Base-by-base conservation (phyloP, 2,797 vertebrate species). In the Synaphobranchus kaupii region DNA sequence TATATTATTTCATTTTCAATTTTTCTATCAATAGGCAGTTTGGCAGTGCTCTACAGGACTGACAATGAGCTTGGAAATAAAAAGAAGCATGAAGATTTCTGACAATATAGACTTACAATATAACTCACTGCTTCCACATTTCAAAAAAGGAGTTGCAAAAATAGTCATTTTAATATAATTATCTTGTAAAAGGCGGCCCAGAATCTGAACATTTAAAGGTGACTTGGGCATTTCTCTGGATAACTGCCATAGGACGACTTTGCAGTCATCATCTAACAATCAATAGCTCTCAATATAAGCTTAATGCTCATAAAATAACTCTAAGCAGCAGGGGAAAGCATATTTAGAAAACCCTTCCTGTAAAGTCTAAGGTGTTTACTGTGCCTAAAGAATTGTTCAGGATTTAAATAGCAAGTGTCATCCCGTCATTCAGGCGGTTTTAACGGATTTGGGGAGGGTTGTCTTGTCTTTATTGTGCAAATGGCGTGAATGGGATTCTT, bases 1-100 rank as follows among this genome's bases (percentile, higher is more conserved):
- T 76, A 84, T 87, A 84, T 90, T 76, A 90, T 93, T 92, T 94
- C 91, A 93, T 89, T 91, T 92, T 88, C 68, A 52, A 84, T 88
- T 76, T 90, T 93, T 92, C 93, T 88, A 91, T 93, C 88, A 78
- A 50, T 85, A 89, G 91, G 91, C 73, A 58, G 85, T 90, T 90
- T 92, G 92, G 83, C 89, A 88, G 86, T 78, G 39, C 15, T 48
- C 39, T 39, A 31, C 34, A 17, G 34, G 73, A 20, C 13, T 31
- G 22, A 71, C 25, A 71, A 63, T 20, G 20, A 63, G 60, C 22
- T 22, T 25, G 15, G 60, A 8, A 71, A 31, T 9, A 8, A 39
- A 76, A 22, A 5, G 15, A 44, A 17, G 73, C 12, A 15, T 12
- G 10, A 50, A 81, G 7, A 50, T 50, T 50, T n/a, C 25, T 48